Conservation (phyloP, 2,113 vertebrate genomes). For the Mellivora capensis region DNA sequence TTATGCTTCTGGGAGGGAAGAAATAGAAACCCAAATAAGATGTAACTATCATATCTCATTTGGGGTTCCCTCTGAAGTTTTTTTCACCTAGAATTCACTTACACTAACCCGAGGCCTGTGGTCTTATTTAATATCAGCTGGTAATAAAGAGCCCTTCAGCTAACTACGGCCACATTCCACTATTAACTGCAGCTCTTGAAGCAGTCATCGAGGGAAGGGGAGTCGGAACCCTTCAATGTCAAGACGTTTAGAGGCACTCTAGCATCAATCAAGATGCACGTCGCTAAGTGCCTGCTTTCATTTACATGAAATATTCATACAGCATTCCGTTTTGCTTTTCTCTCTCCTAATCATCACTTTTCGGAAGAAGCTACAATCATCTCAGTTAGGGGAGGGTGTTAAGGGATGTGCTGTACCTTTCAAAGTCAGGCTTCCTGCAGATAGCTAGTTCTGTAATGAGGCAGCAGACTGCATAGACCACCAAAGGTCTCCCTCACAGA, state of each 20-base stretch:
- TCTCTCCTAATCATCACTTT: constrained; percentile 96
- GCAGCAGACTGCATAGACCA: constrained; percentile 83
- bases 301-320: constrained; percentile 99
- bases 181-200: constrained; percentile 91
- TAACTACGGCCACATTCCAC: constrained; percentile 92
- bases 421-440: constrained; percentile 87
- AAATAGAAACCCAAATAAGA: constrained; percentile 45
- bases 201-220: constrained; percentile 83
- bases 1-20: constrained; percentile 5
- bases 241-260: constrained; percentile 94
- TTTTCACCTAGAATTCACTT: constrained; percentile 82
- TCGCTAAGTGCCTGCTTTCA: constrained; percentile 98
- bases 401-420: constrained; percentile 88
- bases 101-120: constrained; percentile 82
- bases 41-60: constrained; percentile 54
- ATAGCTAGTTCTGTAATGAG: constrained; percentile 89
- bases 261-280: constrained; percentile 94
- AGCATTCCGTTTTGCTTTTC: constrained; percentile 95
- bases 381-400: constrained; percentile 91
- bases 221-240: constrained; percentile 92
- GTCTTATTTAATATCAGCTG: constrained; percentile 89
- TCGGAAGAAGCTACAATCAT: constrained; percentile 96
- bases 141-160: constrained; percentile 97
- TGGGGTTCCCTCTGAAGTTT: constrained; percentile 67
- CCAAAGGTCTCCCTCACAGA: constrained; percentile 85